A percentile compares a stretch with the other conserved stretches of the same genome.
phyloP scores from a whole-genome alignment of 2,888 invertebrate genomes.

The Diachrysia chrysitis region DNA sequence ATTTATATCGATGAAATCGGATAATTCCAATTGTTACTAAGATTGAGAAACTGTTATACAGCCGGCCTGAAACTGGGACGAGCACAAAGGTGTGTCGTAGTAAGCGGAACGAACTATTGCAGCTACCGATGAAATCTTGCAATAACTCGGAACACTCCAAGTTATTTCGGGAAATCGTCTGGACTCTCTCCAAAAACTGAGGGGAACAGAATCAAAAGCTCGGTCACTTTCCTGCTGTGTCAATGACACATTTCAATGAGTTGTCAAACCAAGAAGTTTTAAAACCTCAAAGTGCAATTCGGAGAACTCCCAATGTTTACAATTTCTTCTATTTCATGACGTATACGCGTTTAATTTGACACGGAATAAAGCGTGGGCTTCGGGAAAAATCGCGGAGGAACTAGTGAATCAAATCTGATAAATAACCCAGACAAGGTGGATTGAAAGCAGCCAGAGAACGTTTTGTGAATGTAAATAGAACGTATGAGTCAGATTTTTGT shows the following conservation, averaged over 20 bases:
- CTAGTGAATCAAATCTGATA: slow-evolving; percentile 59
- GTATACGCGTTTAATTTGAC: slow-evolving; percentile 51
- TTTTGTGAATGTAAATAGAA: slow-evolving; percentile 52
- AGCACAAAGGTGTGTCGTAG: slow-evolving; percentile 51
- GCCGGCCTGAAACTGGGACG: slow-evolving; percentile 51
- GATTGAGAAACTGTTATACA: slow-evolving; percentile 41
- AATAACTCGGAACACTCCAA: slow-evolving; percentile 75
- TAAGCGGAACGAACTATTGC: slow-evolving; percentile 73
- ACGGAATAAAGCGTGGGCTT: slow-evolving; percentile 53
- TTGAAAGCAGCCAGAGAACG: slow-evolving; percentile 50
- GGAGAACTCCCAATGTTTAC: slow-evolving; percentile 70
- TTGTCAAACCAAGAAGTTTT: slow-evolving; percentile 53
- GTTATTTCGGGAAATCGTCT: slow-evolving; percentile 86
- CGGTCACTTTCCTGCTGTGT: slow-evolving; percentile 86
- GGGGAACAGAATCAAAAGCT: slow-evolving; percentile 76
- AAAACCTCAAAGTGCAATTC: slow-evolving; percentile 63
- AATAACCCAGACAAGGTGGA: slow-evolving; percentile 48
- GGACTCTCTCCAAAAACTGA: slow-evolving; percentile 84
- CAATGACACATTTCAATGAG: slow-evolving; percentile 80
- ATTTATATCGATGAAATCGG: too few species aligned
- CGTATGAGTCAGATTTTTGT: slow-evolving; percentile 52
- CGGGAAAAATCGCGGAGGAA: slow-evolving; percentile 50
- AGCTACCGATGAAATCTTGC: slow-evolving; percentile 77
- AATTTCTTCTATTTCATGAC: slow-evolving; percentile 49
- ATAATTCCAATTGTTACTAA: slow-evolving; percentile 22